Base-by-base conservation (phyloP, 2,113 vertebrate species). In the Hemibagrus wyckioides region DNA sequence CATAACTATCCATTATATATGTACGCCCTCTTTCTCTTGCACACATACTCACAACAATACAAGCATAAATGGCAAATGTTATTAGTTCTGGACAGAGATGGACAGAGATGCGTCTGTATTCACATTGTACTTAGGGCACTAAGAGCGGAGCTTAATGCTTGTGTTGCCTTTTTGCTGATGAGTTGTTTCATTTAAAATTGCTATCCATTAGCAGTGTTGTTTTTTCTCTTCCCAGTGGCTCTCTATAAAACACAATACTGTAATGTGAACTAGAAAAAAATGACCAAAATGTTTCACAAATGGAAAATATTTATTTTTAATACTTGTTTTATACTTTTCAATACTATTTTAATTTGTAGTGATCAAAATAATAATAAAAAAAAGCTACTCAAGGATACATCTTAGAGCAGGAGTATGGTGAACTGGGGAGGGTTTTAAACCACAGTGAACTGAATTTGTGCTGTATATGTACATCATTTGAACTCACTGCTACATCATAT, bases 81-180 rank as follows among this genome's bases (percentile, higher is more conserved):
- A 28, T 76, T 48, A 76, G 41, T 76, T n/a, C 67, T 71, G 36
- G n/a, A n/a, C n/a, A n/a, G n/a, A n/a, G n/a, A 73, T 73, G 21
- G 44, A 25, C 23, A 9, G 21, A 25, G 21, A 44, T 73, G 19
- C 69, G 13, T 23, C 21, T 41, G 69, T 25, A 73, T 73, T 73
- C 21, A 9, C 1, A 11, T 41, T 25, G 25, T 44, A 28, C 39
- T 73, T 41, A 3, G 36, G 69, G 36, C 21, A 9, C 41, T 73
- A 73, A 41, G 17, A 73, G 39, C 1, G 6, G 10, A 73, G 39
- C 36, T 44, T 44, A 73, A 73, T 41, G 39, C 23, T 21, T 6
- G 9, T 25, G 69, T 44, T 73, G 69, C 30, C 61, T 65, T 71
- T 76, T n/a, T 14, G 25, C 41, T 76, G 25, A 48, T 48, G 73